Percentiles rank a stretch among this genome's conserved stretches.
Conservation (phyloP, 1,140 invertebrate species). For the Trichonephila clavata region DNA sequence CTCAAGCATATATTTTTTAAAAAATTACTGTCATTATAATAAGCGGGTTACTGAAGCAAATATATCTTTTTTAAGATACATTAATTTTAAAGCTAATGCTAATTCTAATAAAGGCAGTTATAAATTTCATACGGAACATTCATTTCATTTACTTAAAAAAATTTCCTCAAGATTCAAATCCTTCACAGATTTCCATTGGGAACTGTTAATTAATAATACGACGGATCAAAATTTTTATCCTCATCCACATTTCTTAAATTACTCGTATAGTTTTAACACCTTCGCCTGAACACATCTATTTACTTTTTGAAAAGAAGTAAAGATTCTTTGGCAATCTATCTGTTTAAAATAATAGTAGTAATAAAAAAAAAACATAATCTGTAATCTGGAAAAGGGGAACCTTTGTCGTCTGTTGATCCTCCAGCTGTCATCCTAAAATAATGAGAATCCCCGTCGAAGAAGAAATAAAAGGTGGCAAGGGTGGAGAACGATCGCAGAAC, state of each 20-base stretch:
- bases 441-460: conserved; percentile 27
- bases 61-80: too few relatives aligned
- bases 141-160: too few relatives aligned
- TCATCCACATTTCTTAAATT: background rate
- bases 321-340: background rate
- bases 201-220: too few relatives aligned
- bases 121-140: too few relatives aligned
- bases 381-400: conserved; percentile 34
- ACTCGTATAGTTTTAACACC: background rate
- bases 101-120: too few relatives aligned
- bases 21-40: too few relatives aligned
- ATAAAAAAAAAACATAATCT: conserved; percentile 23
- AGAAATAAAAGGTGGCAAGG: conserved; percentile 36
- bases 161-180: too few relatives aligned
- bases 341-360: too few relatives aligned
- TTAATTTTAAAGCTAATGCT: too few relatives aligned
- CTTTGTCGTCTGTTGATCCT: conserved; percentile 62
- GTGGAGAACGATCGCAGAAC: conserved; percentile 39
- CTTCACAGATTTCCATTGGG: too few relatives aligned
- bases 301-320: background rate
- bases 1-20: too few relatives aligned
- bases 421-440: conserved; percentile 47
- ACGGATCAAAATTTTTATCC: background rate
- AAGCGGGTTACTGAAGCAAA: too few relatives aligned
- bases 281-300: background rate